Evolutionary conservation across 2,888 invertebrate species (phyloP), one percentile per base, ranked within the genome.

Genomic region (Netelia inedita): DNA sequence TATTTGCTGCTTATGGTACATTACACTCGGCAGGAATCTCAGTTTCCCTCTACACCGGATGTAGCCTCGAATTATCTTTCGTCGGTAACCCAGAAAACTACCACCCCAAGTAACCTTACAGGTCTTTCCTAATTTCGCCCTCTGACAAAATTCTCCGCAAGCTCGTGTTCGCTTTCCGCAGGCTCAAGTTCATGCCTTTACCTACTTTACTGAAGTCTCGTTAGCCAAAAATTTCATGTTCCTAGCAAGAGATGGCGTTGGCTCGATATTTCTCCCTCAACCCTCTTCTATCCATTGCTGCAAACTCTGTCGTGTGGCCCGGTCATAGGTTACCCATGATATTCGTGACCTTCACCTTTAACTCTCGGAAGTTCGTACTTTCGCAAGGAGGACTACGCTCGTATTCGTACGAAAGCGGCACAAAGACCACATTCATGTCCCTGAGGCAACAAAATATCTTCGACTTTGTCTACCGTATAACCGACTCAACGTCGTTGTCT

Each of bases 311-410:
- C 68, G 61, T 76, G 41, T 69, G 41, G 43, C 73, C 76, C 28
- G 57, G 63, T 69, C 41, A 66, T 59, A 61, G 73, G 61, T 81
- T 46, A 74, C 53, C 81, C 73, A 73, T 74, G 57, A 53, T 79
- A 81, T 57, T 9, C 69, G 69, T 69, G 84, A 84, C 84, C 84
- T 84, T 84, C 80, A 84, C 84, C 84, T 81, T 78, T 73, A 53
- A 43, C 73, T 68, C 46, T 35, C 19, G 46, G 50, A 78, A 78
- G 69, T 78, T 81, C 57, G 59, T 19, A 72, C 46, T 66, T 53
- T 71, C 53, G 1, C 10, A 10, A 53, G 1, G 23, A 41, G n/a
- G 5, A 71, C 55, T n/a, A 9, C 16, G 10, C 43, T 19, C n/a
- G 14, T 46, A 46, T 11, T 6, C 14, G 14, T 46, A 46, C 8